A percentile compares a stretch with the other conserved stretches of the same genome.
Conservation (phyloP, 2,113 vertebrate species). For the Daubentonia madagascariensis region DNA sequence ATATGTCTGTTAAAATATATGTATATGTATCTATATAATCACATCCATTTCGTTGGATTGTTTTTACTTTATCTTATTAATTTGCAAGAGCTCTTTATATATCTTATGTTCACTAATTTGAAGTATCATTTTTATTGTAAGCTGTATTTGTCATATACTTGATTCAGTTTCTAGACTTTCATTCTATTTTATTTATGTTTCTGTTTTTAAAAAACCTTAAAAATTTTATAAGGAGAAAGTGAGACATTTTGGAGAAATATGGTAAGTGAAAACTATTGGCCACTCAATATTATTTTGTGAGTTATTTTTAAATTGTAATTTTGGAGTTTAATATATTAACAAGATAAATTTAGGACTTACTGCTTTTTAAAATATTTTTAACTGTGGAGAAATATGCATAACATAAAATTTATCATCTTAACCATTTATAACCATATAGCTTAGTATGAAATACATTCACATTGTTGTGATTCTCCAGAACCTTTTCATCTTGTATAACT, state of each 20-base stretch:
- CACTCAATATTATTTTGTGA: not conserved
- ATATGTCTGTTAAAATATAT: not conserved
- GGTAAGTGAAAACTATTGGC: not conserved
- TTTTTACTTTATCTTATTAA: not conserved
- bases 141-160: not conserved
- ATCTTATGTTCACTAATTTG: not conserved
- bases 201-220: not conserved
- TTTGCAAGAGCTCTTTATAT: not conserved
- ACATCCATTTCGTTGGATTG: not conserved
- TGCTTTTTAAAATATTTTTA: not conserved
- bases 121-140: not conserved
- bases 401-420: not conserved
- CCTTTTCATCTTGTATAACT: not conserved
- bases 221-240: not conserved
- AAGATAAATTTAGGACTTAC: not conserved
- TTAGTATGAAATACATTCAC: not conserved
- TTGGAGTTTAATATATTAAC: not conserved
- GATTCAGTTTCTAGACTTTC: not conserved
- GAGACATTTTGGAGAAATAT: not conserved
- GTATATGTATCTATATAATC: not conserved
- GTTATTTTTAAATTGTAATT: not conserved
- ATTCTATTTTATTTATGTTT: not conserved
- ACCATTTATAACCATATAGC: not conserved
- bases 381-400: not conserved
- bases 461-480: not conserved